Evolutionary conservation across 2,797 vertebrate genomes (phyloP), one percentile per base, ranked within the genome.

Genomic region (Hydrolagus colliei): DNA sequence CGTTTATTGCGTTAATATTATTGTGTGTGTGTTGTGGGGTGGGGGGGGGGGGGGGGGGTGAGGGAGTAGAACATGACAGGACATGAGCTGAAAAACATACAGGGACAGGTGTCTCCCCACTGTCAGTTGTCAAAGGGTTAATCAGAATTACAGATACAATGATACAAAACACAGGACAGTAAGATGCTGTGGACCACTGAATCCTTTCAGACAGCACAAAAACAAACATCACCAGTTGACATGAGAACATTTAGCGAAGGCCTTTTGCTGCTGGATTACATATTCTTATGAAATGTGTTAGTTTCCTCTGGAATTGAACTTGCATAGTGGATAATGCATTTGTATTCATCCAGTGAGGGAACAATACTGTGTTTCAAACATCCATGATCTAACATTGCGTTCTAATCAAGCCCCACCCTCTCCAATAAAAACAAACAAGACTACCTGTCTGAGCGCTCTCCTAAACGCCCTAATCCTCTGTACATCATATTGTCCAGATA

Each of bases 401-500:
- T 22, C 13, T 59, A 6, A 72, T 86, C 71, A 16, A 32, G 4
- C 68, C 59, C 41, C 41, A 52, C 41, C 41, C 41, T 3, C 41
- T 59, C 0, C n/a, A 59, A 86, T 73, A 73, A 86, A 73, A 14
- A 68, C 13, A 84, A 62, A 3, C 16, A 86, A 18, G 82, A 84
- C 72, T 94, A 98, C 97, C 97, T 98, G 94, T 98, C 97, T 0
- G 95, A 96, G 75, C 96, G 94, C 0, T 95, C 96, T 9, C 96
- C 97, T 90, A 98, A 97, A 90, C 98, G 90, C 91, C 96, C 97
- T 94, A 97, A 98, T 86, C 96, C 96, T 86, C 98, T 93, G 92
- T 98, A 99, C 90, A 95, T 98, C 97, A 98, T 97, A 0, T 97
- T 96, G 22, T 99, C 98, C 90, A 99, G 90, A 88, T 98, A 99